Base-by-base conservation (phyloP, 1,140 invertebrate species). In the Drosophila gunungcola region DNA sequence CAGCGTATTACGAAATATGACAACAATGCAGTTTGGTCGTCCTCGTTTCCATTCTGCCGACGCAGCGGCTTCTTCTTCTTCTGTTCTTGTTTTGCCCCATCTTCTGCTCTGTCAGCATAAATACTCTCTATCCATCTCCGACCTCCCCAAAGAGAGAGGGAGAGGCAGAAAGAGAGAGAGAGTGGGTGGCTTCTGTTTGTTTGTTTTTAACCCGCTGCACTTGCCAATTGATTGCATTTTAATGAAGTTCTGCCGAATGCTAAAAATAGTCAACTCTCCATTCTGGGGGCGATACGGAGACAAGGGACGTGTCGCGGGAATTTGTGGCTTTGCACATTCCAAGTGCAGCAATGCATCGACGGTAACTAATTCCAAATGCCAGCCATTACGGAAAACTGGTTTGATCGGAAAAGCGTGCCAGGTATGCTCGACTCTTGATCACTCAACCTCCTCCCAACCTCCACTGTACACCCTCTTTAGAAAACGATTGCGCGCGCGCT, bases 1-100 rank as follows among this genome's bases (percentile, higher is more conserved):
- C 81, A 85, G 83, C 83, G 79, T 89, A 89, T 89, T 89, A 91
- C 88, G 88, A 91, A 91, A 91, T 88, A 91, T 91, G 88, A 91
- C 89, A 91, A 91, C 88, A 91, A 91, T 91, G 88, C 88, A 91
- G 78, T 84, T 91, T 86, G 58, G 76, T 61, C 84, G 84, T 89
- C 84, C 84, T 89, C 84, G 84, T 89, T 89, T 68, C 80, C 77
- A 74, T 83, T 80, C 76, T 88, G 83, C 67, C 75, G 52, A 56
- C 75, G 65, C 52, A 52, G 82, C 56, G 56, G 27, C 63, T 76
- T 68, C 73, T 77, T 63, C 53, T 56, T 65, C 39, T 45, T n/a
- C 27, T 32, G 16, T 21, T 32, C 29, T 32, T 32, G 5, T 32
- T 32, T 6, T 49, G 36, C 16, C 41, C 13, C 72, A 67, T 46